phyloP scores from a whole-genome alignment of 2,888 invertebrate genomes.

The Atrina japonica region DNA sequence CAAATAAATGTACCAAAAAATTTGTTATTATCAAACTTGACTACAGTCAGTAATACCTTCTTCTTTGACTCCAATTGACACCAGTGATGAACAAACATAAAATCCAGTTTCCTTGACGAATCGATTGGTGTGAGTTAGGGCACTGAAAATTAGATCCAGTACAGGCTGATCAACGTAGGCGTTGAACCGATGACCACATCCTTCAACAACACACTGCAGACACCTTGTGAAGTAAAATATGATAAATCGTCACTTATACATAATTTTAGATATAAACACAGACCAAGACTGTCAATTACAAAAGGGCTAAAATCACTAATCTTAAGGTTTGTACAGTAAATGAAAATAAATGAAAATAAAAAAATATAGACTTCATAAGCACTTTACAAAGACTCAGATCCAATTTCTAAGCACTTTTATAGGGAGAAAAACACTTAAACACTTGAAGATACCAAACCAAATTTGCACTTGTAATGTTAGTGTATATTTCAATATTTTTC shows the following conservation, averaged over 20 bases:
- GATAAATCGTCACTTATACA: background rate
- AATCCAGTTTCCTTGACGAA: slow-evolving; percentile 83
- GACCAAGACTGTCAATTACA: too few species aligned
- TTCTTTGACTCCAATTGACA: slow-evolving; percentile 77
- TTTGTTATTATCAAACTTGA: too few species aligned
- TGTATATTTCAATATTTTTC: background rate
- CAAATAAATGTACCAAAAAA: too few species aligned
- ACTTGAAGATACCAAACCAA: background rate
- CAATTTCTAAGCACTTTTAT: too few species aligned
- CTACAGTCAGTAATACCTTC: too few species aligned
- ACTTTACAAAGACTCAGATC: too few species aligned
- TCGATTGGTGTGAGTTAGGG: slow-evolving; percentile 82
- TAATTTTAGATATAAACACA: too few species aligned
- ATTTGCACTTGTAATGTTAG: background rate
- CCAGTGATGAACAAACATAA: slow-evolving; percentile 81
- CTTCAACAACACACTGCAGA: slow-evolving; percentile 82
- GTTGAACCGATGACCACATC: slow-evolving; percentile 81
- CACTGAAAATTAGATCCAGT: slow-evolving; percentile 81
- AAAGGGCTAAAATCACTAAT: too few species aligned
- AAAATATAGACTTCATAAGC: background rate
- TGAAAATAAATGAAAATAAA: too few species aligned
- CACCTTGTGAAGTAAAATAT: slow-evolving; percentile 79
- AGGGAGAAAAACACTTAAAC: background rate
- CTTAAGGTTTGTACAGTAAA: too few species aligned
- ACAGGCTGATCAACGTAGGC: slow-evolving; percentile 80